Evolutionary conservation across 2,888 invertebrate genomes (phyloP).

Genomic region (Venusia cambrica): DNA sequence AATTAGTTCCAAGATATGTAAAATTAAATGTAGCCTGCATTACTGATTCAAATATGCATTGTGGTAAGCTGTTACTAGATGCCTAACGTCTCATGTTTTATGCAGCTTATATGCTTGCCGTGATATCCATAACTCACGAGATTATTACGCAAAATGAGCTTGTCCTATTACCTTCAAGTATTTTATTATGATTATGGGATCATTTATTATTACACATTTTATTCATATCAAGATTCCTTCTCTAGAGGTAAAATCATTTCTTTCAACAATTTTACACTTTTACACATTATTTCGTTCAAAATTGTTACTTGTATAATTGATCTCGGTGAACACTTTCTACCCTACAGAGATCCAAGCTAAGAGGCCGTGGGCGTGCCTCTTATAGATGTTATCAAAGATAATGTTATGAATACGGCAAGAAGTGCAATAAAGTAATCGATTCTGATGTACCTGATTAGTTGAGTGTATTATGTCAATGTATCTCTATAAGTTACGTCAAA

Average conservation of each 20-base stretch:
- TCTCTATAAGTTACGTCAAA: too few relatives aligned
- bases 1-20: constrained; percentile 29
- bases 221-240: too few relatives aligned
- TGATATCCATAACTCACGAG: constrained; percentile 28
- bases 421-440: constrained; percentile 42
- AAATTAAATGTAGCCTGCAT: constrained; percentile 34
- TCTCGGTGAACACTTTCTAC: constrained; percentile 5
- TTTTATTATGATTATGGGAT: neutral
- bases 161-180: constrained; percentile 1
- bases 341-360: constrained; percentile 13
- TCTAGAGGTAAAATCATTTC: too few relatives aligned
- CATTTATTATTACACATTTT: too few relatives aligned
- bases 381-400: constrained; percentile 52
- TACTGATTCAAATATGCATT: constrained; percentile 45
- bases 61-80: constrained; percentile 36
- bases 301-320: too few relatives aligned
- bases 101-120: constrained; percentile 28
- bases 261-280: too few relatives aligned
- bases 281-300: too few relatives aligned
- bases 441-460: constrained; percentile 32
- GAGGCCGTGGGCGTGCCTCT: constrained; percentile 43
- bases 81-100: constrained; percentile 35
- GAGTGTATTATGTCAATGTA: constrained; percentile 8
- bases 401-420: constrained; percentile 50
- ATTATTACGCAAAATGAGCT: constrained; percentile 22